Base-by-base conservation (phyloP, 2,797 vertebrate species). In the Chelmon rostratus region DNA sequence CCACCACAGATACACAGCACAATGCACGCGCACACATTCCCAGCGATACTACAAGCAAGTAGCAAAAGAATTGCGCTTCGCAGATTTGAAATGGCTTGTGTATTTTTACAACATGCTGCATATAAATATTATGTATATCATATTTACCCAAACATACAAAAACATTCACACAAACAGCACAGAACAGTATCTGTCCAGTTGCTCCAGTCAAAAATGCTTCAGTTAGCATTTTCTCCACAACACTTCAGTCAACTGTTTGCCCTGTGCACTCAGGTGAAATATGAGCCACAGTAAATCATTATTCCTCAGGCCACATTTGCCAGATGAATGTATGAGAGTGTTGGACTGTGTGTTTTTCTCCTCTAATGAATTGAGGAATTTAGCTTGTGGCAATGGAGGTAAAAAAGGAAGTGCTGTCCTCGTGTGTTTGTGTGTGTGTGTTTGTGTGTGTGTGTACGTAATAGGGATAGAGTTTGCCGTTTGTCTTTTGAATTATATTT, bases 341-440 rank as follows among this genome's bases (percentile, higher is more conserved):
- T 92, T 93, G 91, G 88, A 92, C 94, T 92, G 90, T 90, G 89
- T 95, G 92, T 95, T 95, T 95, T 95, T 94, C 94, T 93, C 93
- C 93, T 94, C 92, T 95, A 95, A 96, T 95, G 95, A 95, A 95
- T 95, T 95, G 95, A 95, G 90, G 94, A 94, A 95, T 96, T 96
- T 93, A 94, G 93, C 93, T 95, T 85, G 91, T 94, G 93, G 94
- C 90, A 83, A 83, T 92, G 85, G 84, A 88, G 84, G 89, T 90
- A 93, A 93, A 94, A 68, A 90, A 88, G 82, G 83, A 88, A 87
- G 84, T 77, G 70, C 81, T 90, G 85, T 89, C 63, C 83, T 87
- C 28, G 64, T 81, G 81, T 77, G 70, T 87, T 79, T 85, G 56
- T 37, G 78, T 72, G 68, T 54, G 49, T 64, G 81, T 81, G 66